These are phyloP conservation scores for Lymantria monacha DNA, from an alignment of 2,888 invertebrate genomes.

Conservation along the genomic window DNA sequence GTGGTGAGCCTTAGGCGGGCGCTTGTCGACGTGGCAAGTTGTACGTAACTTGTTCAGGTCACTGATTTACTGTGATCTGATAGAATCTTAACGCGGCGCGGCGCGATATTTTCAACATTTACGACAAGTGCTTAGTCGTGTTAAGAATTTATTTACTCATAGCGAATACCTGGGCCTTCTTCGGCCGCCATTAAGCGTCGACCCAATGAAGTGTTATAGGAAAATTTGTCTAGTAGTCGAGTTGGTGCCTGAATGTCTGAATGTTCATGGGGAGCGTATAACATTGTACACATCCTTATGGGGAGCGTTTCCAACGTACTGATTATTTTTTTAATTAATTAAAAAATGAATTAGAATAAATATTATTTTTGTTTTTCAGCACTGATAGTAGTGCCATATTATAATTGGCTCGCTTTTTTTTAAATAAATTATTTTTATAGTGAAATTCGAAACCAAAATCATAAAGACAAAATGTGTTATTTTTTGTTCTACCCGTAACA, in stretches of 20 bases:
- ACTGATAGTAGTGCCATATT: constrained; percentile 80
- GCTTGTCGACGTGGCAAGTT: not conserved
- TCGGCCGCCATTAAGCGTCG: constrained; percentile 10
- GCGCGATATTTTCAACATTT: no score
- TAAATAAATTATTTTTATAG: constrained; percentile 66
- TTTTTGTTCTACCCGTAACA: constrained; percentile 59
- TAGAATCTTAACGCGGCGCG: no score
- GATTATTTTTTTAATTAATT: constrained; percentile 71
- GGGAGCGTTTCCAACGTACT: constrained; percentile 77
- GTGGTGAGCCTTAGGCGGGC: constrained; percentile 41
- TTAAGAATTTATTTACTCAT: no score
- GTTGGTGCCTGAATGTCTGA: constrained; percentile 76
- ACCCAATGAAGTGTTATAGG: constrained; percentile 64
- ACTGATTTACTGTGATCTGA: no score
- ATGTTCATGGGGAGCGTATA: constrained; percentile 51
- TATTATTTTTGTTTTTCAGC: constrained; percentile 61
- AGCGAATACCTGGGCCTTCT: constrained; percentile 15
- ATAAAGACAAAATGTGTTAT: constrained; percentile 63
- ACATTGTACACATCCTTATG: constrained; percentile 58
- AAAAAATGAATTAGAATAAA: constrained; percentile 67
- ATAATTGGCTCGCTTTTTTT: constrained; percentile 67
- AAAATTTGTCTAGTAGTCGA: constrained; percentile 70
- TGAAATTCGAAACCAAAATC: constrained; percentile 79
- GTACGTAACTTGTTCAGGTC: no score
- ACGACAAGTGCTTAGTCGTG: no score